Percentiles rank a stretch among this genome's conserved stretches.
Evolutionary conservation across 2,113 vertebrate species (phyloP).

Genomic region (Turnix velox): DNA sequence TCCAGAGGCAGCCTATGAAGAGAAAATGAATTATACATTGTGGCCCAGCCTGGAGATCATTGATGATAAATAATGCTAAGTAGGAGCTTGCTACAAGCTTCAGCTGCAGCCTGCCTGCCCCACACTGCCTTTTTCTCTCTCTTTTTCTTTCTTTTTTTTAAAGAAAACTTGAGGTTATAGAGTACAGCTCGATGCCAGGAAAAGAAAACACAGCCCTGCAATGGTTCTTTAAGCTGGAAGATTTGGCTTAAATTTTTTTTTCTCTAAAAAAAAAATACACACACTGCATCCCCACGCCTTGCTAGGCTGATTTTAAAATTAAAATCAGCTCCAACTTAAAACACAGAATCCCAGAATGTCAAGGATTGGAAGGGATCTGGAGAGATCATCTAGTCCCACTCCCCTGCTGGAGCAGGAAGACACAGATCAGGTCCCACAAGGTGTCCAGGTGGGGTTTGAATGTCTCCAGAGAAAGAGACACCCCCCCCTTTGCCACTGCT

Average conservation of each 20-base stretch:
- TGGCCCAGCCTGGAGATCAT: slow-evolving; percentile 42
- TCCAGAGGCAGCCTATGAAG: not conserved
- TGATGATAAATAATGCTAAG: slow-evolving; percentile 64
- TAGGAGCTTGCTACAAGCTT: not conserved
- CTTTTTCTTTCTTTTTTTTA: not conserved
- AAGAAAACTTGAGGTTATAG: not conserved
- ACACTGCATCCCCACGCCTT: not conserved
- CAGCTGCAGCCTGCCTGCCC: not conserved
- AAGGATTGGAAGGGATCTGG: no score
- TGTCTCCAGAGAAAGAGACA: no score
- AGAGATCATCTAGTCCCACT: no score
- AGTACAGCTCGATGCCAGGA: not conserved
- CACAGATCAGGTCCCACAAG: no score
- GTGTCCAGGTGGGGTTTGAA: no score
- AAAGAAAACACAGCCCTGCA: not conserved
- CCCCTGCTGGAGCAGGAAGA: no score
- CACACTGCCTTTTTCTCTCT: not conserved
- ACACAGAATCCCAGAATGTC: no score
- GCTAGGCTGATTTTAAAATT: slow-evolving; percentile 18
- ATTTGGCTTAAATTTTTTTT: not conserved
- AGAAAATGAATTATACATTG: slow-evolving; percentile 68
- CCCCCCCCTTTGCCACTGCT: no score
- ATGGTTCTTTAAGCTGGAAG: not conserved
- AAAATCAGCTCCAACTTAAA: no score
- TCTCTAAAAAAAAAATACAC: not conserved